Conservation (phyloP, 2,797 vertebrate species). For the Paratrypauchen microcephalus region DNA sequence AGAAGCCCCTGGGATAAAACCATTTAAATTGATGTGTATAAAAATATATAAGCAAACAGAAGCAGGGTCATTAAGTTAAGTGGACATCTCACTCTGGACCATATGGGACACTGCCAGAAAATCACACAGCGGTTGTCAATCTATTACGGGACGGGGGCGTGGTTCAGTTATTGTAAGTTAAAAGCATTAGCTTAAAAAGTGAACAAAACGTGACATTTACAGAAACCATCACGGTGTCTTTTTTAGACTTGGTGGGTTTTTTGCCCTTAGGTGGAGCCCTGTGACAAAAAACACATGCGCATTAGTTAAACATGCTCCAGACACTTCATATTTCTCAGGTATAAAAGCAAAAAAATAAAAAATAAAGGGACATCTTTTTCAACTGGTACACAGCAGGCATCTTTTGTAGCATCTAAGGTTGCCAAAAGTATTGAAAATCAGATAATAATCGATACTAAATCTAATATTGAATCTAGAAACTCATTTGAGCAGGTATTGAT, state of each 20-base stretch:
- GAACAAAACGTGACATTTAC: slow-evolving; percentile 55
- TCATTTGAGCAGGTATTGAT: no score
- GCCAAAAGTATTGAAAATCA: no score
- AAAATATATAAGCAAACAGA: slow-evolving; percentile 24
- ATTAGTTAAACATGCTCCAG: slow-evolving; percentile 50
- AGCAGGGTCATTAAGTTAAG: slow-evolving; percentile 43
- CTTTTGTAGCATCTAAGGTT: no score
- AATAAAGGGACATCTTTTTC: neutral
- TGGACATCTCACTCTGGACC: slow-evolving; percentile 24
- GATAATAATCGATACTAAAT: no score
- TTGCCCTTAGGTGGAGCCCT: slow-evolving; percentile 67
- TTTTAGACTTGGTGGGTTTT: slow-evolving; percentile 69
- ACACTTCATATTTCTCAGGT: neutral
- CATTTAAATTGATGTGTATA: slow-evolving; percentile 21
- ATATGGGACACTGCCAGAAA: slow-evolving; percentile 36
- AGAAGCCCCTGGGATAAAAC: slow-evolving; percentile 21
- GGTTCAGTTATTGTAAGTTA: slow-evolving; percentile 29
- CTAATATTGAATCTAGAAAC: no score
- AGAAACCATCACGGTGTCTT: slow-evolving; percentile 64
- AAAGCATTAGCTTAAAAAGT: slow-evolving; percentile 44
- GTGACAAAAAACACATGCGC: slow-evolving; percentile 60
- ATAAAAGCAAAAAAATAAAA: neutral
- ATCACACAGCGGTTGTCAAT: slow-evolving; percentile 36
- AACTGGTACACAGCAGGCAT: neutral
- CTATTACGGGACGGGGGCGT: neutral